Conservation (phyloP, 2,797 vertebrate species). For the Tinamus major region DNA sequence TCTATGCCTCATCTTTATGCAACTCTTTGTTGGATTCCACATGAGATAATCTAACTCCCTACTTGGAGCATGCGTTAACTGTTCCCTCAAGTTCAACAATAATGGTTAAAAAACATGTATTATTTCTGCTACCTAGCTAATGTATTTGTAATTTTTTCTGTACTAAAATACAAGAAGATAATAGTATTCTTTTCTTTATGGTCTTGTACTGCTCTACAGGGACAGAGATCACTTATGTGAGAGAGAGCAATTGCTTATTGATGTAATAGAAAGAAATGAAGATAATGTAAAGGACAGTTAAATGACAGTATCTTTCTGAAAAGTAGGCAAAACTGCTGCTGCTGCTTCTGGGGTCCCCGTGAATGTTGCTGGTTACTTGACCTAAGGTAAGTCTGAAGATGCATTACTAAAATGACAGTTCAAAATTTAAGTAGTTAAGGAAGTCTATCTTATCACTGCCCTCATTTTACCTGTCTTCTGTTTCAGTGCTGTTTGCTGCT, state of each 20-base stretch:
- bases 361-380: not conserved
- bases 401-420: not conserved
- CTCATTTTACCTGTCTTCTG: not conserved
- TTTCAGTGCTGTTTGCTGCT: slow-evolving; percentile 11
- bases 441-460: not conserved
- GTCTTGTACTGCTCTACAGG: not conserved
- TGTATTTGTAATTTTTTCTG: not conserved
- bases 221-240: not conserved
- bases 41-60: not conserved
- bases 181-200: not conserved
- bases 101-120: not conserved
- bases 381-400: not conserved
- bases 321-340: not conserved
- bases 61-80: not conserved
- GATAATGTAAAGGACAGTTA: not conserved
- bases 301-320: not conserved
- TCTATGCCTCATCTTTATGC: not conserved
- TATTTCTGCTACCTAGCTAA: not conserved
- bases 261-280: not conserved
- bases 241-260: not conserved
- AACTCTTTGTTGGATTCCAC: not conserved
- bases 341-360: not conserved
- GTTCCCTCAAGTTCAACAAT: not conserved
- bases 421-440: not conserved
- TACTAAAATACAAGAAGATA: not conserved